Evolutionary conservation across 1,140 invertebrate genomes (phyloP), one percentile per base, ranked within the genome.

Genomic region (Zaprionus lachaisei): DNA sequence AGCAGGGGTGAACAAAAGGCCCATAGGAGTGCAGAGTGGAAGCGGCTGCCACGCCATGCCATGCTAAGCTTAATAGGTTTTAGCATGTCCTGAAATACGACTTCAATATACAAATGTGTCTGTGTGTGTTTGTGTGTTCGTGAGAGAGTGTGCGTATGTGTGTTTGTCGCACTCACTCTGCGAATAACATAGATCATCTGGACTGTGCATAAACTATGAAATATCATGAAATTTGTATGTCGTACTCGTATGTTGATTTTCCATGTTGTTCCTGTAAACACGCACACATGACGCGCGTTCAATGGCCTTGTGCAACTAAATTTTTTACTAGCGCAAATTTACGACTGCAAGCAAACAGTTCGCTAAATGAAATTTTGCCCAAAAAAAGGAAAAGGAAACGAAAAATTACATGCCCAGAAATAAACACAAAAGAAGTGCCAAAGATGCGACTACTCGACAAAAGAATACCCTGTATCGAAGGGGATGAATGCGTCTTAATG

Each of bases 151-250:
- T 5, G 26, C 38, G 11, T 38, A 15, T 54, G 20, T 47, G 15
- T 41, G 17, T 5, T 31, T 31, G 34, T 37, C 34, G 34, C 34
- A 37, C 12, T 14, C 34, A 14, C 34, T 56, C 49, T 11, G 37
- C 80, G 57, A 54, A 85, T 73, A 80, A 54, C 81, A 87, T 81
- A 89, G 85, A 84, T 87, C 85, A 89, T 89, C 85, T 84, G 44
- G 17, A 68, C 44, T 58, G 64, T 71, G 77, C 83, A 89, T 89
- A 86, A 86, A 86, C 83, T 89, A 86, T 83, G 62, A 80, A 69
- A 84, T 84, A 87, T 87, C 84, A 89, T 87, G 85, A 84, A 89
- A 89, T 79, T 73, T 89, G 72, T 81, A 79, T 89, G 68, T 70
- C 65, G 57, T 22, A 51, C 47, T 22, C 76, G n/a, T 34, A 67